These are phyloP conservation scores for Channa striata DNA, from an alignment of 2,797 vertebrate genomes.

Conservation along the genomic window DNA sequence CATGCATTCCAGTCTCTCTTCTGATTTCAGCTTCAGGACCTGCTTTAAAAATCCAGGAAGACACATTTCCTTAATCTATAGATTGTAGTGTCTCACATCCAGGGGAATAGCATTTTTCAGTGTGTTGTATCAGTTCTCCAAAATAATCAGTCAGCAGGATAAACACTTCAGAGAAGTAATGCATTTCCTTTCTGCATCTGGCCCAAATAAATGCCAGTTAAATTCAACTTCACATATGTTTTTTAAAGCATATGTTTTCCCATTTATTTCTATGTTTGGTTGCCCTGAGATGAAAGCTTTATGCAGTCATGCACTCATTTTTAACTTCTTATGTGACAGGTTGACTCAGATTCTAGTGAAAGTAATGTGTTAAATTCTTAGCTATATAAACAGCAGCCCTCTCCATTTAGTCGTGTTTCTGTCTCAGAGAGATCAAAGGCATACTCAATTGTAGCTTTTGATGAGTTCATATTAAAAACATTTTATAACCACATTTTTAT, in stretches of 20 bases:
- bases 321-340: no score
- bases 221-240: neutral
- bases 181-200: neutral
- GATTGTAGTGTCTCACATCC: conserved; percentile 37
- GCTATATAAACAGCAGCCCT: no score
- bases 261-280: no score
- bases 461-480: no score
- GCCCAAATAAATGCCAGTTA: neutral
- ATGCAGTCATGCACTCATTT: no score
- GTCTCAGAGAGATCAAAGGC: no score
- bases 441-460: no score
- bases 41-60: conserved; percentile 27
- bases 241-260: neutral
- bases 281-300: no score
- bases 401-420: no score
- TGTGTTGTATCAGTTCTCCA: conserved; percentile 20
- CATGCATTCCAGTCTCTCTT: neutral
- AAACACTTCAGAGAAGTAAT: conserved; percentile 25
- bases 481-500: no score
- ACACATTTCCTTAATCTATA: conserved; percentile 46
- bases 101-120: conserved; percentile 16
- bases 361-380: no score
- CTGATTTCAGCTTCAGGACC: conserved; percentile 19
- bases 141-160: conserved; percentile 27
- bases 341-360: no score